phyloP scores from a whole-genome alignment of 1,140 invertebrate genomes.

The Caenorhabditis brenneri region DNA sequence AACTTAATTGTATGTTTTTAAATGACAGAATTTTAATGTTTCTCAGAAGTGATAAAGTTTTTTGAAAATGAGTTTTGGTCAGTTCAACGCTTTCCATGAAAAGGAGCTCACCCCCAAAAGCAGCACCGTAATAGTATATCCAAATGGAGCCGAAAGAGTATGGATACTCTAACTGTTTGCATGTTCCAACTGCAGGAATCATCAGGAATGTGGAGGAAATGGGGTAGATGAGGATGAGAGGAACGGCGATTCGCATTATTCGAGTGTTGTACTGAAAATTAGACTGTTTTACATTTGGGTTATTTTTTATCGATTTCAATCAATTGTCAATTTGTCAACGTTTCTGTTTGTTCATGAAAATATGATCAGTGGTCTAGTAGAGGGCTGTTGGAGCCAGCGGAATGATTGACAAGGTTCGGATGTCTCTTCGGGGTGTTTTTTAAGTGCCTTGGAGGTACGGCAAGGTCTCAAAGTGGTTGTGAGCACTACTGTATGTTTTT shows the following conservation, averaged over 20 bases:
- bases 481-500: no score
- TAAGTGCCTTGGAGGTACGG: no score
- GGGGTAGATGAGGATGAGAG: not conserved
- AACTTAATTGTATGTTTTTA: no score
- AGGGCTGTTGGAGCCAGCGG: no score
- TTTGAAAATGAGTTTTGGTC: not conserved
- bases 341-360: no score
- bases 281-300: not conserved
- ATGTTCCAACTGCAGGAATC: not conserved
- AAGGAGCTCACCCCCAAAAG: not conserved
- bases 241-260: not conserved
- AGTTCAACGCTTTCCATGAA: no score
- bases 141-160: conserved; percentile 14
- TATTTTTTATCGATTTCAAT: no score
- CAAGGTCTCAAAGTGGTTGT: no score
- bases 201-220: not conserved
- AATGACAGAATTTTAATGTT: not conserved
- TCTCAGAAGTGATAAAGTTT: not conserved
- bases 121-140: not conserved
- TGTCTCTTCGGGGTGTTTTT: no score
- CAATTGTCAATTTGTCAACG: no score
- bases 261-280: not conserved
- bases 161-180: conserved; percentile 13
- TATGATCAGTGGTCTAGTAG: no score
- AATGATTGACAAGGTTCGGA: no score